phyloP scores from a whole-genome alignment of 1,140 invertebrate genomes.

The Lamellibrachia luymesi region DNA sequence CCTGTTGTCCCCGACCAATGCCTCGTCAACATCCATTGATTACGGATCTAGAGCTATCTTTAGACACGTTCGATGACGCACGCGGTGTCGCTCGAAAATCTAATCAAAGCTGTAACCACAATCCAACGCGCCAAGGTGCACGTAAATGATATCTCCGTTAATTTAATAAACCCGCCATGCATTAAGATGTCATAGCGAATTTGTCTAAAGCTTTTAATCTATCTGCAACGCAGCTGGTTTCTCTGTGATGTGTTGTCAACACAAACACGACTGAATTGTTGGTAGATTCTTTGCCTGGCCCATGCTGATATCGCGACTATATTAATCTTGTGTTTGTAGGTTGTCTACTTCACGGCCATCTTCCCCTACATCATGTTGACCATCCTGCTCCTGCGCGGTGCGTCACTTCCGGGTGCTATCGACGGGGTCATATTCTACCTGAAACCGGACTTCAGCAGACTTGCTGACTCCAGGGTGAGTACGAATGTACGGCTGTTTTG shows the following conservation, averaged over 20 bases:
- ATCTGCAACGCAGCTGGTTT: background rate
- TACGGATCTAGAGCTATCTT: background rate
- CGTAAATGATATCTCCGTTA: background rate
- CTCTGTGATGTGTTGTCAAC: background rate
- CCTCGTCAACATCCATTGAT: background rate
- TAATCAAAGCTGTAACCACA: background rate
- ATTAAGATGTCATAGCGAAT: background rate
- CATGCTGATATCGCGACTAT: background rate
- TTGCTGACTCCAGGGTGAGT: conserved; percentile 36
- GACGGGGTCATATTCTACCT: conserved; percentile 31
- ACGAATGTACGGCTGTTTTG: background rate
- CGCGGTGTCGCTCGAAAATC: background rate
- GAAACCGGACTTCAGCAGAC: conserved; percentile 37
- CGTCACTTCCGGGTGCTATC: conserved; percentile 22
- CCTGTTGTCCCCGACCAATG: background rate
- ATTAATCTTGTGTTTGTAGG: conserved; percentile 13
- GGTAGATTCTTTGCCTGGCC: background rate
- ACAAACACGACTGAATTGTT: background rate
- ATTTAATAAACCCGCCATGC: background rate
- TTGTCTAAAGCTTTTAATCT: background rate
- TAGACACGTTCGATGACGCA: background rate
- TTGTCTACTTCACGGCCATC: conserved; percentile 29
- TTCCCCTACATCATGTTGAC: conserved; percentile 30
- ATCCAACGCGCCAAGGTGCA: background rate
- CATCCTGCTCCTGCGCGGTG: conserved; percentile 28